These are phyloP conservation scores for Mallotus villosus DNA, from an alignment of 2,797 vertebrate species.

Conservation along the genomic window DNA sequence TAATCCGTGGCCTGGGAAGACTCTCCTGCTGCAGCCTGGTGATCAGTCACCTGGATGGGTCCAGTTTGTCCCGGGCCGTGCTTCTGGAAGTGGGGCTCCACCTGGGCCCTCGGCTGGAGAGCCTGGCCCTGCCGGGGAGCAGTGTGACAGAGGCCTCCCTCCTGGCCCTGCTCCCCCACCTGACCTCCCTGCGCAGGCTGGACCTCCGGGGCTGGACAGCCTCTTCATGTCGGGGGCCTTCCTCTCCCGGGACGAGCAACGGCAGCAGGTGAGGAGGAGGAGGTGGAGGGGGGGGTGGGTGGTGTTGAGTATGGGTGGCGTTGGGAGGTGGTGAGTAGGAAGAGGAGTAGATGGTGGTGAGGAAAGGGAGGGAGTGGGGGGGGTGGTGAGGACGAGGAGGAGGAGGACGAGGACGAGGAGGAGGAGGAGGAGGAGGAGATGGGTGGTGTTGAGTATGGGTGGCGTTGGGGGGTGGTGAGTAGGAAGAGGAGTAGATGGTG, in stretches of 20 bases:
- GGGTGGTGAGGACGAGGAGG: background rate
- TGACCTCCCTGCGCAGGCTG: constrained; percentile 73
- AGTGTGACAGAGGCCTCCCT: constrained; percentile 75
- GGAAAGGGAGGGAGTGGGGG: background rate
- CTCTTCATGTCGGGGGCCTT: constrained; percentile 77
- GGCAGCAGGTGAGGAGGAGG: constrained; percentile 59
- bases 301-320: background rate
- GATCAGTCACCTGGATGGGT: constrained; percentile 74
- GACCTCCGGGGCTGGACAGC: constrained; percentile 79
- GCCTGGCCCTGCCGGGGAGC: constrained; percentile 73
- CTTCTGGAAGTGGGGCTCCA: constrained; percentile 63
- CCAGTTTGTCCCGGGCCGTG: constrained; percentile 65
- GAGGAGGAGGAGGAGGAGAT: background rate
- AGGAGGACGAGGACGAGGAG: too few relatives aligned
- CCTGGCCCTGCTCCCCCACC: constrained; percentile 67
- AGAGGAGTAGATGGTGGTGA: background rate
- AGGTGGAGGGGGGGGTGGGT: background rate
- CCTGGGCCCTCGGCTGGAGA: constrained; percentile 70
- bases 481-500: background rate
- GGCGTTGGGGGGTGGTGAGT: background rate
- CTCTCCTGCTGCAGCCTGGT: constrained; percentile 57
- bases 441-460: background rate
- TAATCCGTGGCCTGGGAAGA: constrained; percentile 64
- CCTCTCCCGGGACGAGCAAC: constrained; percentile 73
- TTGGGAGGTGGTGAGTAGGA: background rate